phyloP scores from a whole-genome alignment of 1,140 invertebrate species.

The Drosophila suzukii region DNA sequence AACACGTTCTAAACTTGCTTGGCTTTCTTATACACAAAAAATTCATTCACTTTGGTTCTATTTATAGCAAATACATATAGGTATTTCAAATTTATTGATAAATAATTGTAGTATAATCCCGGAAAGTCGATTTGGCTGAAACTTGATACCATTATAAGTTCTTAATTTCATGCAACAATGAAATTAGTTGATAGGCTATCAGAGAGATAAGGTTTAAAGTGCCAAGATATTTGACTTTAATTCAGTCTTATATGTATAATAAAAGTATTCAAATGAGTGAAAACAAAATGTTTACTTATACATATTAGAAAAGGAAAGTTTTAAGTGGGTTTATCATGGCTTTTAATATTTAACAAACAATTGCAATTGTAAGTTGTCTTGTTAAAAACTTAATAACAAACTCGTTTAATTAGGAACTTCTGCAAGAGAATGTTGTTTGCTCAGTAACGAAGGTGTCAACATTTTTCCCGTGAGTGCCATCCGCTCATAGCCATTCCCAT shows the following conservation, averaged over 20 bases:
- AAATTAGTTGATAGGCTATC: slow-evolving; percentile 38
- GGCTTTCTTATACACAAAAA: background rate
- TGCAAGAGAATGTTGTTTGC: background rate
- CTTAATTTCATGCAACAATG: slow-evolving; percentile 19
- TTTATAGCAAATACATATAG: slow-evolving; percentile 14
- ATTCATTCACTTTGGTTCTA: slow-evolving; percentile 7
- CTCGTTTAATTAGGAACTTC: background rate
- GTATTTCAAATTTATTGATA: slow-evolving; percentile 1
- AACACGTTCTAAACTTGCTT: slow-evolving; percentile 32
- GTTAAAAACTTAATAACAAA: background rate
- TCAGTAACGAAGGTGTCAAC: slow-evolving; percentile 11
- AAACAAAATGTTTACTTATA: too few relatives aligned
- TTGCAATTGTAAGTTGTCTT: too few relatives aligned
- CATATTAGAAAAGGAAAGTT: background rate
- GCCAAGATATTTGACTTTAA: slow-evolving; percentile 6
- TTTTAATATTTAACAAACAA: too few relatives aligned
- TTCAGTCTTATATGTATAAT: background rate
- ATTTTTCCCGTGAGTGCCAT: slow-evolving; percentile 6
- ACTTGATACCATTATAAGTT: slow-evolving; percentile 11
- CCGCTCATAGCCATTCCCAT: slow-evolving; percentile 9
- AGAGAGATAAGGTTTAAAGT: slow-evolving; percentile 19
- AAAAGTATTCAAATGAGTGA: background rate
- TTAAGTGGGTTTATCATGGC: too few relatives aligned
- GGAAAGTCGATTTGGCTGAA: slow-evolving; percentile 17
- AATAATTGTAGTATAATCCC: slow-evolving; percentile 1